Evolutionary conservation across 2,797 vertebrate species (phyloP).

Genomic region (Geotria australis): DNA sequence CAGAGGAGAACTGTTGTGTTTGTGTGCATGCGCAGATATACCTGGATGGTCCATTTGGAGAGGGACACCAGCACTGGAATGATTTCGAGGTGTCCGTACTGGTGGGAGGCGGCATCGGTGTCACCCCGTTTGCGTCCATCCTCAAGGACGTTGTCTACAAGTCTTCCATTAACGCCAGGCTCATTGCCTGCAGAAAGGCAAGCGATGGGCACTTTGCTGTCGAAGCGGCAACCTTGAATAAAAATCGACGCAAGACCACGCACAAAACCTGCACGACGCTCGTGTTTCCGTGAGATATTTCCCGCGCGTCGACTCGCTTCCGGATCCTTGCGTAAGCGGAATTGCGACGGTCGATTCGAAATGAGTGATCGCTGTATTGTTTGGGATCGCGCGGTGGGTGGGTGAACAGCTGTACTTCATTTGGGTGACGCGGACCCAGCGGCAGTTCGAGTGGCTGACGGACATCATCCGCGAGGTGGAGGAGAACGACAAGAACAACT

Average conservation of each 20-base stretch:
- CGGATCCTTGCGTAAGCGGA: too few species aligned
- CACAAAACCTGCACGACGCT: too few species aligned
- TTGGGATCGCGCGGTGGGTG: too few species aligned
- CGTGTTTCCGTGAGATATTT: too few species aligned
- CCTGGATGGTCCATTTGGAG: slow-evolving; percentile 36
- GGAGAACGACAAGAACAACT: slow-evolving; percentile 29
- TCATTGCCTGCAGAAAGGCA: slow-evolving; percentile 65
- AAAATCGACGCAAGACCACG: too few species aligned
- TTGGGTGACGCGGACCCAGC: slow-evolving; percentile 82
- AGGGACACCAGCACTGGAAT: slow-evolving; percentile 70
- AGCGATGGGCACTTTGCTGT: background rate
- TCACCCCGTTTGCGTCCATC: slow-evolving; percentile 45
- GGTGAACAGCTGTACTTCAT: slow-evolving; percentile 64
- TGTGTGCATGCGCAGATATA: slow-evolving; percentile 22
- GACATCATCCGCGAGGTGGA: slow-evolving; percentile 90
- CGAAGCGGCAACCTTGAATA: too few species aligned
- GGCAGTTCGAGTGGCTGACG: slow-evolving; percentile 85
- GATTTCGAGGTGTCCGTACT: slow-evolving; percentile 76
- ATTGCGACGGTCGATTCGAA: too few species aligned
- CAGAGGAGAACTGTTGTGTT: too few species aligned
- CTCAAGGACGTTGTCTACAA: slow-evolving; percentile 71
- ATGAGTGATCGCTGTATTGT: too few species aligned
- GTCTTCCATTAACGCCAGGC: slow-evolving; percentile 41
- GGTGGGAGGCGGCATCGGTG: slow-evolving; percentile 72
- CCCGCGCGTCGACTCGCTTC: too few species aligned